Evolutionary conservation across 2,888 invertebrate genomes (phyloP).

Genomic region (Pammene fasciana): DNA sequence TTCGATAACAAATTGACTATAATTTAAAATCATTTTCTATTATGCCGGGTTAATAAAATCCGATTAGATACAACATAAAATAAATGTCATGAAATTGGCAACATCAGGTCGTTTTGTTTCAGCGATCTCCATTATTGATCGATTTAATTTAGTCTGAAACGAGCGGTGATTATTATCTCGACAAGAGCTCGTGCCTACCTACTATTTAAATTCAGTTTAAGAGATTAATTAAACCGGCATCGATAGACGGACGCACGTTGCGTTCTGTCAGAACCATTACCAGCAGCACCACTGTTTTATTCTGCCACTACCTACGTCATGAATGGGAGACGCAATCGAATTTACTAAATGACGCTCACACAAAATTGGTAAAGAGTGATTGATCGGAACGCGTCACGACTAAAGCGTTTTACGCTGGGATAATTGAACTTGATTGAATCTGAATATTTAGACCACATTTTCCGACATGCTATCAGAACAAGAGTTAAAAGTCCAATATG

Average conservation of each 20-base stretch:
- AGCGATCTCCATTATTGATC: slow-evolving; percentile 59
- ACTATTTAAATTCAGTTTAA: slow-evolving; percentile 76
- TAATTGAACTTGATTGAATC: slow-evolving; percentile 72
- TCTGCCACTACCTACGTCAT: slow-evolving; percentile 63
- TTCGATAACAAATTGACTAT: too few relatives aligned
- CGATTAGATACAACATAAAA: too few relatives aligned
- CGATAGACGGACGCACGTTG: slow-evolving; percentile 56
- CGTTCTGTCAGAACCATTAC: slow-evolving; percentile 69
- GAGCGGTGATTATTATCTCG: slow-evolving; percentile 53
- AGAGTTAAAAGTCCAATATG: slow-evolving; percentile 20
- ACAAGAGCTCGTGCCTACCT: slow-evolving; percentile 50
- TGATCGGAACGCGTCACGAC: slow-evolving; percentile 70
- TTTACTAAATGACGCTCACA: slow-evolving; percentile 77
- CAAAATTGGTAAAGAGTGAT: slow-evolving; percentile 78
- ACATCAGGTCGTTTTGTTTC: slow-evolving; percentile 52
- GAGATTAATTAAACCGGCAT: slow-evolving; percentile 73
- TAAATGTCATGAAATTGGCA: background rate
- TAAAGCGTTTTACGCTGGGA: slow-evolving; percentile 67
- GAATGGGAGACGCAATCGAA: slow-evolving; percentile 75
- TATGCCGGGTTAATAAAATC: too few relatives aligned
- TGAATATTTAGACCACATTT: slow-evolving; percentile 62
- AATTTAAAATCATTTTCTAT: too few relatives aligned
- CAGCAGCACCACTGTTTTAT: slow-evolving; percentile 74
- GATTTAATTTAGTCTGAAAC: slow-evolving; percentile 61
- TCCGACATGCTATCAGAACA: slow-evolving; percentile 28